Evolutionary conservation across 2,113 vertebrate species (phyloP).

Genomic region (Aramus guarauna): DNA sequence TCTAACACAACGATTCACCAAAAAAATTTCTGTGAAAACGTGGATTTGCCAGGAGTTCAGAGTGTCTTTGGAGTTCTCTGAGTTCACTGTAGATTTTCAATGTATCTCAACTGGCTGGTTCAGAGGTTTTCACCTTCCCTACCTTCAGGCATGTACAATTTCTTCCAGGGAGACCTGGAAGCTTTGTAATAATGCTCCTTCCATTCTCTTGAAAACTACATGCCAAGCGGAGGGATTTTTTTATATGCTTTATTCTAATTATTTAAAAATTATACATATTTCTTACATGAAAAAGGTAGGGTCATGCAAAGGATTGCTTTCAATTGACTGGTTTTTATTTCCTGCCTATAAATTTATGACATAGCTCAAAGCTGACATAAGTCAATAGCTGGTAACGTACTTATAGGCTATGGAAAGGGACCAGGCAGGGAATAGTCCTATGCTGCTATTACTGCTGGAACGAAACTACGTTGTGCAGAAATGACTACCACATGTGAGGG

Average conservation of each 20-base stretch:
- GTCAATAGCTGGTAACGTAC: not conserved
- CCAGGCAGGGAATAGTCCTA: not conserved
- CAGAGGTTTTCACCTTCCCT: not conserved
- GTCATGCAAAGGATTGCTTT: not conserved
- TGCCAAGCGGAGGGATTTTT: not conserved
- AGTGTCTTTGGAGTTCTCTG: not conserved
- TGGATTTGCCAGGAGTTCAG: not conserved
- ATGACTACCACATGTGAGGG: not conserved
- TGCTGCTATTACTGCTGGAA: not conserved
- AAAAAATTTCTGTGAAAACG: not conserved
- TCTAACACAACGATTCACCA: not conserved
- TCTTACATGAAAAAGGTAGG: not conserved
- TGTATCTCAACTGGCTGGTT: not conserved
- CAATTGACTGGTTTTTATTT: not conserved
- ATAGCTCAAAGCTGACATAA: not conserved
- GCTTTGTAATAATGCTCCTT: not conserved
- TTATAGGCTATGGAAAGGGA: not conserved
- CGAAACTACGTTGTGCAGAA: not conserved
- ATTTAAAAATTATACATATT: not conserved
- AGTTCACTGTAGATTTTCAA: not conserved
- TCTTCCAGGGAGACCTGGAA: not conserved
- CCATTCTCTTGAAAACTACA: not conserved
- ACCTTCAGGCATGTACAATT: not conserved
- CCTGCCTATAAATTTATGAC: not conserved
- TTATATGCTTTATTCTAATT: not conserved